Conservation (phyloP, 2,888 invertebrate genomes). For the Ellobium chinense region DNA sequence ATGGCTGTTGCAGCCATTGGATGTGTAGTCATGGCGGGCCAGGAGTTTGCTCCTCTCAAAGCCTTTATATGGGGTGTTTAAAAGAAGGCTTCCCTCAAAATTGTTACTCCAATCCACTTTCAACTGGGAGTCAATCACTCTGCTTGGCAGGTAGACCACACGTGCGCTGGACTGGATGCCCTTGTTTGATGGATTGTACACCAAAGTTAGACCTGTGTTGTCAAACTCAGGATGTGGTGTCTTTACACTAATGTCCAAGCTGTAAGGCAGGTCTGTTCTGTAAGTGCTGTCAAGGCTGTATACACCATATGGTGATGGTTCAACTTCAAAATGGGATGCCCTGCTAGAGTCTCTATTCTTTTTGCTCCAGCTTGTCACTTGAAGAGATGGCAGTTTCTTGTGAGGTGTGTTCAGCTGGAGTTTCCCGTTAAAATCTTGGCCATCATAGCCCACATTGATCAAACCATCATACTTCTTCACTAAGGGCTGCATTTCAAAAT, state of each 20-base stretch:
- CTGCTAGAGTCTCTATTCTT: constrained; percentile 35
- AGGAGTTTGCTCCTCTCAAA: constrained; percentile 50
- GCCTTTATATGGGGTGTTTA: constrained; percentile 55
- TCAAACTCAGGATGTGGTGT: constrained; percentile 29
- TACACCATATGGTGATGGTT: constrained; percentile 17
- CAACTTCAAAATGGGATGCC: constrained; percentile 21
- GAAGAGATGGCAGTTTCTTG: constrained; percentile 50
- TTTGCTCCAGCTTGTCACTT: constrained; percentile 49
- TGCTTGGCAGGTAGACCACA: not conserved
- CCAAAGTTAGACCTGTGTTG: not conserved
- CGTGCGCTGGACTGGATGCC: constrained; percentile 14
- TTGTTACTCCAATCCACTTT: constrained; percentile 16
- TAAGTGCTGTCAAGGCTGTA: constrained; percentile 31
- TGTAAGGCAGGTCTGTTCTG: constrained; percentile 9
- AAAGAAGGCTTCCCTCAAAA: constrained; percentile 53
- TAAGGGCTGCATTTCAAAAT: constrained; percentile 53
- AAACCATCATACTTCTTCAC: constrained; percentile 50
- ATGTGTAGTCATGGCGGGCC: constrained; percentile 57
- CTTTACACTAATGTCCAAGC: constrained; percentile 12
- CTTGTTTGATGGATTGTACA: not conserved
- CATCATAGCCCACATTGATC: constrained; percentile 42
- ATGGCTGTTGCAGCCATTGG: constrained; percentile 56
- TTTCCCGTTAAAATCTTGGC: constrained; percentile 47
- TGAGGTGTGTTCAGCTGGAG: constrained; percentile 57
- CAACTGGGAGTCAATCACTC: constrained; percentile 16